Evolutionary conservation across 2,797 vertebrate genomes (phyloP), one percentile per base, ranked within the genome.

Genomic region (Lophius americanus): DNA sequence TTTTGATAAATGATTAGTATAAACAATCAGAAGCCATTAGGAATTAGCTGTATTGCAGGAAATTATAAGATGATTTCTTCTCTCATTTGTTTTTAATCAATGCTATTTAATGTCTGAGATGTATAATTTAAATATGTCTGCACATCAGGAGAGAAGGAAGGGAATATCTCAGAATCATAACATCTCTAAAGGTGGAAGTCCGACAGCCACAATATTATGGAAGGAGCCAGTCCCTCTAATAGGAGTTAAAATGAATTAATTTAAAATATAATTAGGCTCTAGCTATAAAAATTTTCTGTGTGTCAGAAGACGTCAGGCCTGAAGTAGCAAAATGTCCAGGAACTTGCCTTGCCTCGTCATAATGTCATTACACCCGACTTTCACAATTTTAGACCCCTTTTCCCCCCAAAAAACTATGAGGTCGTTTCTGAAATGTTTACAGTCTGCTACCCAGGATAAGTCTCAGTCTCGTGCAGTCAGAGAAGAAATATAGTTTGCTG

Each of bases 401-500:
- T 23, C 23, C 23, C 23, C 1, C 23, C 23, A 1, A 23, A 4
- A 2, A 38, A 38, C 37, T 4, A 38, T 44, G 48, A 53, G 61
- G 42, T 10, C 7, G 13, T 51, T 43, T 53, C 38, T 44, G 8
- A 1, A 54, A 47, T 14, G 4, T 6, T 56, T 11, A 6, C n/a
- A 2, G 50, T 47, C 6, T 58, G 51, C 52, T 4, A 3, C 23
- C 61, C n/a, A 4, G 23, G 41, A 60, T 44, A 39, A 5, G 44
- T 44, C 39, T 11, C 36, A 59, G 41, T 6, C 38, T 33, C 56
- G 47, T 46, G 44, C 35, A 37, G 61, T 53, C 46, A 53, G 44
- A 51, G 57, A 56, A 50, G 9, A 41, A 68, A 60, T 56, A 39
- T 51, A 9, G 66, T 3, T n/a, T 42, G 55, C 41, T 23, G 47